Conservation (phyloP, 2,797 vertebrate species). For the Falco cherrug region DNA sequence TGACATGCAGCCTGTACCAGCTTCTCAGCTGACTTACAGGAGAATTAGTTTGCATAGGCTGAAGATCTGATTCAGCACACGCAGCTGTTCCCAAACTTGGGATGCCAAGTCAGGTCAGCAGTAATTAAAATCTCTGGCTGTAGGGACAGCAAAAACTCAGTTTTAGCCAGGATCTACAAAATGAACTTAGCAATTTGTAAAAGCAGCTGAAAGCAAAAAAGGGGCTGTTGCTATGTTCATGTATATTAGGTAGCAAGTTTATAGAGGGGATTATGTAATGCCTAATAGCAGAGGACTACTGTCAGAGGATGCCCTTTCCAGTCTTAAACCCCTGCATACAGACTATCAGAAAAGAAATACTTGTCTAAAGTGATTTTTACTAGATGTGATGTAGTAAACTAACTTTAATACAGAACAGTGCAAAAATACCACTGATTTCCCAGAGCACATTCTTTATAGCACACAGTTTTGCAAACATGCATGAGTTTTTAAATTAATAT, state of each 20-base stretch:
- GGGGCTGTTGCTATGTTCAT: not conserved
- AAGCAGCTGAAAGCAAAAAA: not conserved
- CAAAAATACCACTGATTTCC: not conserved
- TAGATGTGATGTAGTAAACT: conserved; percentile 6
- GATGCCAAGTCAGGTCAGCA: conserved; percentile 33
- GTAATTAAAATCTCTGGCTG: conserved; percentile 4
- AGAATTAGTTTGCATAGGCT: not conserved
- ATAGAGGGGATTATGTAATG: not conserved
- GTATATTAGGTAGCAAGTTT: not conserved
- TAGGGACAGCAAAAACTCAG: not conserved
- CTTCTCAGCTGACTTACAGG: not conserved
- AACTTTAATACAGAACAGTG: not conserved
- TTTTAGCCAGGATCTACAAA: not conserved
- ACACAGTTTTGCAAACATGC: not conserved
- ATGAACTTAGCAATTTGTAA: not conserved
- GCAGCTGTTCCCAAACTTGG: conserved; percentile 26
- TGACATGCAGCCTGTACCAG: not conserved
- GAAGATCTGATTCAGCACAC: conserved; percentile 26
- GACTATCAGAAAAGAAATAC: not conserved
- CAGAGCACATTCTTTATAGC: not conserved
- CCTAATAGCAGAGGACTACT: not conserved
- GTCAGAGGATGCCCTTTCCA: not conserved
- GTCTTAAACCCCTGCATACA: not conserved
- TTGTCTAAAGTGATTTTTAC: not conserved
- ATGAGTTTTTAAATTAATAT: conserved; percentile 1